phyloP scores from a whole-genome alignment of 2,888 invertebrate genomes.

The Volucella inflata region DNA sequence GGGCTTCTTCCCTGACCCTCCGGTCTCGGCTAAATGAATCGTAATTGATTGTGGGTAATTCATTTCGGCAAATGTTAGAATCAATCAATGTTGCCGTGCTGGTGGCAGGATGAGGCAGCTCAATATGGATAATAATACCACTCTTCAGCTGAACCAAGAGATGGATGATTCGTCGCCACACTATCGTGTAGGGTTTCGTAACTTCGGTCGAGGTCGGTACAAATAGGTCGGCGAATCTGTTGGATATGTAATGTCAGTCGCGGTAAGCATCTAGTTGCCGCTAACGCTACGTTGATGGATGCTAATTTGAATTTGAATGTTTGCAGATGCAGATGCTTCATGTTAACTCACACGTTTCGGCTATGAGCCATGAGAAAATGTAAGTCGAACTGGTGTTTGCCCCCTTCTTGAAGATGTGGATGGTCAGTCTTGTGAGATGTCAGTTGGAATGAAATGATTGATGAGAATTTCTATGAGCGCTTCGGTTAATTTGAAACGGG shows the following conservation, averaged over 20 bases:
- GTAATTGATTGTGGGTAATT: constrained; percentile 70
- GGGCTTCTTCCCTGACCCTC: neutral
- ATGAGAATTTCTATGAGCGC: constrained; percentile 29
- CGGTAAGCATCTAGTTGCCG: neutral
- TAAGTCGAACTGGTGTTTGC: neutral
- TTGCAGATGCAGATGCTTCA: constrained; percentile 48
- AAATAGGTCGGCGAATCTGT: constrained; percentile 5
- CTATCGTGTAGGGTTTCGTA: constrained; percentile 54
- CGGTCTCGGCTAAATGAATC: constrained; percentile 37
- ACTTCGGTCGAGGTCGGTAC: constrained; percentile 46
- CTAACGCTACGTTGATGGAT: constrained; percentile 24
- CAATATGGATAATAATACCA: constrained; percentile 12
- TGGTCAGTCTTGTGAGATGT: constrained; percentile 22
- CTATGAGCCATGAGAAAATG: constrained; percentile 62
- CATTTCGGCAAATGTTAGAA: constrained; percentile 70
- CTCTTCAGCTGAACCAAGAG: neutral
- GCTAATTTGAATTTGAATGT: constrained; percentile 70
- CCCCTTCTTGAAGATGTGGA: neutral
- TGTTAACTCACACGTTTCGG: constrained; percentile 58
- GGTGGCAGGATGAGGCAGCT: neutral
- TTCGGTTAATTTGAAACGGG: constrained; percentile 13
- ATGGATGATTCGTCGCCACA: constrained; percentile 8
- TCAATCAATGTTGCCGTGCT: constrained; percentile 57
- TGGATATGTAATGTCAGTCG: constrained; percentile 46
- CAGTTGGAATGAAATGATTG: constrained; percentile 49